phyloP scores from a whole-genome alignment of 2,113 vertebrate genomes.

The Cervus canadensis region DNA sequence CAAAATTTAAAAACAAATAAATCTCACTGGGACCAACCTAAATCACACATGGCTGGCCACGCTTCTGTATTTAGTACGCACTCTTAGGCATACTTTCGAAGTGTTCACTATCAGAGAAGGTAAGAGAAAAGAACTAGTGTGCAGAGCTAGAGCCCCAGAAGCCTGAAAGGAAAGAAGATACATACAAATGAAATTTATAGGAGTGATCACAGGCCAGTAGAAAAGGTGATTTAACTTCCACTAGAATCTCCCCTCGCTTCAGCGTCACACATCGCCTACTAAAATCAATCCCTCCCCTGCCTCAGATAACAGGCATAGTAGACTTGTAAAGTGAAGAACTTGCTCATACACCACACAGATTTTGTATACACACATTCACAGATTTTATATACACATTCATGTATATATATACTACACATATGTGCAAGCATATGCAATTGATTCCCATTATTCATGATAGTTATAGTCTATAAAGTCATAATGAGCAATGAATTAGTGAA shows the following conservation, averaged over 20 bases:
- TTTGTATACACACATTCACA: background rate
- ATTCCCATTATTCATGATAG: background rate
- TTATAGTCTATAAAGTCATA: background rate
- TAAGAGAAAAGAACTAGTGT: background rate
- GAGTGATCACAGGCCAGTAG: constrained; percentile 9
- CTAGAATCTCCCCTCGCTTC: background rate
- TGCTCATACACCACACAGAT: background rate
- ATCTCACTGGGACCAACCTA: background rate
- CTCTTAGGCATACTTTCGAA: background rate
- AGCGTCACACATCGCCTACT: background rate
- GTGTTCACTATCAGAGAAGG: background rate
- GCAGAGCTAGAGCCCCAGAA: background rate
- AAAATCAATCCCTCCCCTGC: background rate
- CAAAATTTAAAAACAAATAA: background rate
- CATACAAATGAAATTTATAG: background rate
- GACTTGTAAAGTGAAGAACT: background rate
- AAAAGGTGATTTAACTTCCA: background rate
- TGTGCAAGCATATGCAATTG: background rate
- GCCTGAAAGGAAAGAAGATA: background rate
- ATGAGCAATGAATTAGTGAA: background rate
- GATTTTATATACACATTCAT: background rate
- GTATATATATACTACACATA: background rate
- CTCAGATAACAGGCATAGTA: background rate
- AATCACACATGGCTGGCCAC: background rate
- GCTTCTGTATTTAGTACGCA: background rate